A percentile compares a stretch with the other conserved stretches of the same genome.
These are phyloP conservation scores for Xestia ashworthii DNA, from an alignment of 2,888 invertebrate species.

Conservation along the genomic window DNA sequence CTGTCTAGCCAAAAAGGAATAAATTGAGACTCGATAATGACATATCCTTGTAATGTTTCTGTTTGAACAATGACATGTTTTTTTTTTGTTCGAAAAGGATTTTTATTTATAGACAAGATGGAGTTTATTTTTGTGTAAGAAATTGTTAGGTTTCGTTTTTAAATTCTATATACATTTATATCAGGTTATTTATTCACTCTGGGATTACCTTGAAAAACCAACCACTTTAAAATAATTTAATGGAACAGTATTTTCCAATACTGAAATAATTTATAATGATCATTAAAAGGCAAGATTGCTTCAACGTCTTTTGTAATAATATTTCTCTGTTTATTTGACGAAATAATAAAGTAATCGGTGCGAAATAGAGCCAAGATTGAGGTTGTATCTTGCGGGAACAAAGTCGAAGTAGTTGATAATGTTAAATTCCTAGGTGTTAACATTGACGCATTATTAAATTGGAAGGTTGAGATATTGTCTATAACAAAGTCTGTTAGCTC, in stretches of 20 bases:
- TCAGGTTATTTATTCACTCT: neutral
- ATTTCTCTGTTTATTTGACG: neutral
- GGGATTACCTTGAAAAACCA: neutral
- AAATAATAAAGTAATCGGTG: neutral
- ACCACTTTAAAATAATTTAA: neutral
- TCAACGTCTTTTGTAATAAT: neutral
- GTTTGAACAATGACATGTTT: neutral
- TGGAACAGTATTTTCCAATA: neutral
- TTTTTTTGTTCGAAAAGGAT: constrained; percentile 13
- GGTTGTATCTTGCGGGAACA: no score
- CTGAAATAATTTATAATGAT: neutral
- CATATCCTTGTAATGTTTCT: constrained; percentile 19
- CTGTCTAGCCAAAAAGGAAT: constrained; percentile 31
- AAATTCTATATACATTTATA: neutral
- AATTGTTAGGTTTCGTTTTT: neutral
- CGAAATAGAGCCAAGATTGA: no score
- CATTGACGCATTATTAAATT: no score
- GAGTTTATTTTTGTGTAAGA: neutral
- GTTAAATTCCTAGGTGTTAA: no score
- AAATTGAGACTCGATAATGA: constrained; percentile 31
- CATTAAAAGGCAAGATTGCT: neutral
- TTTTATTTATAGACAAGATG: neutral
- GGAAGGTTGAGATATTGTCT: no score
- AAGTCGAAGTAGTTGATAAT: no score
- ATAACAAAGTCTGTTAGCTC: no score